Evolutionary conservation across 2,888 invertebrate genomes (phyloP), one percentile per base, ranked within the genome.

Genomic region (Drosophila neutralis): DNA sequence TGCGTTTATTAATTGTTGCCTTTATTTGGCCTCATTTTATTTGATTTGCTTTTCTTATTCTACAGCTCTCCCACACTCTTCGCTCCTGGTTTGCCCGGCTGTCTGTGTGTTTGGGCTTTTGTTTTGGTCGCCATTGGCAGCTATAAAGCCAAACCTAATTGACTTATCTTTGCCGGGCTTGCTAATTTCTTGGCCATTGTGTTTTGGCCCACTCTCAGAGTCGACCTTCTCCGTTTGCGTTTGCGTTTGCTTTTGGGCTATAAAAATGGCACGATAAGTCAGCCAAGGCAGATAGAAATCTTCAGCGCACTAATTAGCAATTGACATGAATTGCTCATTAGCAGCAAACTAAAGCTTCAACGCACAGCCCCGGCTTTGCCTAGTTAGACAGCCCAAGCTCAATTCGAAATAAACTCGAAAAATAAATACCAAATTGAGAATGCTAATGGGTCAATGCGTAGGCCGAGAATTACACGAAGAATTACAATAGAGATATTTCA

Each of bases 301-400:
- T 87, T 82, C 80, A 88, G 83, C 88, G 75, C 77, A 88, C 89
- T 90, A 90, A 90, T 90, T 90, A 90, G 89, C 90, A 89, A 91
- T 90, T 90, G 90, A 90, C 90, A 90, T 91, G 88, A 90, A 90
- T 90, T 90, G 90, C 90, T 90, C 90, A 90, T 90, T 90, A 90
- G 90, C 87, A 67, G 78, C 79, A 78, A 79, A 79, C 78, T 83
- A 76, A 79, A 76, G 87, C 79, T 78, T 74, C 60, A 84, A 79
- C 85, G 82, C 80, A 74, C 70, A 77, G 79, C 67, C 70, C 15
- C 21, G 59, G 53, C 58, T 49, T 29, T 73, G 80, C 64, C 82
- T 63, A 70, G 65, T 63, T 69, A 40, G 45, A 21, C 68, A 69
- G 73, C 45, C 13, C 31, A 31, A 58, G 54, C 74, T 40, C 56